Evolutionary conservation across 1,140 invertebrate species (phyloP).

Genomic region (Forficula auricularia): DNA sequence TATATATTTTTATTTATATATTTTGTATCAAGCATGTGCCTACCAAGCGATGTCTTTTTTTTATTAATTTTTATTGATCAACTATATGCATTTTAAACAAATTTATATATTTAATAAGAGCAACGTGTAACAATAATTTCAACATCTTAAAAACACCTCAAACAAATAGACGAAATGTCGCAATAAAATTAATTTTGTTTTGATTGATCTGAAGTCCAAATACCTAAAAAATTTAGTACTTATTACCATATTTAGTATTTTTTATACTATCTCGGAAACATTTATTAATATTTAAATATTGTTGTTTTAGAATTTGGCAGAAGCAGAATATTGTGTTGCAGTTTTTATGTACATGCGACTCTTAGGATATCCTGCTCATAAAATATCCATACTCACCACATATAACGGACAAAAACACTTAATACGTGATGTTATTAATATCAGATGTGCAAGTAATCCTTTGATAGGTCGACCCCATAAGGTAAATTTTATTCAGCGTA

Average conservation of each 20-base stretch:
- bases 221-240: too few relatives aligned
- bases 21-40: too few relatives aligned
- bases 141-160: too few relatives aligned
- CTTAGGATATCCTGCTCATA: slow-evolving; percentile 89
- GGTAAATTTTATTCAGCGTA: slow-evolving; percentile 36
- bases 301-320: slow-evolving; percentile 72
- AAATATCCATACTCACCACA: slow-evolving; percentile 97
- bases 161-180: too few relatives aligned
- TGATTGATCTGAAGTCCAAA: too few relatives aligned
- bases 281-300: slow-evolving; percentile 3
- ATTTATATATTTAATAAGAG: too few relatives aligned
- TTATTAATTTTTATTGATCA: too few relatives aligned
- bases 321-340: slow-evolving; percentile 96
- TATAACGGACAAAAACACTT: slow-evolving; percentile 99
- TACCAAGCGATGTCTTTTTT: too few relatives aligned
- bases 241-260: slow-evolving; percentile 3
- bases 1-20: too few relatives aligned
- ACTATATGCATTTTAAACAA: too few relatives aligned
- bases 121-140: too few relatives aligned
- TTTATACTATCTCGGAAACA: neutral
- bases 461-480: slow-evolving; percentile 92
- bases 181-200: too few relatives aligned
- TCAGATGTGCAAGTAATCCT: slow-evolving; percentile 86
- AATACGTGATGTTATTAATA: slow-evolving; percentile 87
- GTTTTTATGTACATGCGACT: slow-evolving; percentile 98